Evolutionary conservation across 1,140 invertebrate species (phyloP), one percentile per base, ranked within the genome.

Genomic region (Scaptomyza hsui): DNA sequence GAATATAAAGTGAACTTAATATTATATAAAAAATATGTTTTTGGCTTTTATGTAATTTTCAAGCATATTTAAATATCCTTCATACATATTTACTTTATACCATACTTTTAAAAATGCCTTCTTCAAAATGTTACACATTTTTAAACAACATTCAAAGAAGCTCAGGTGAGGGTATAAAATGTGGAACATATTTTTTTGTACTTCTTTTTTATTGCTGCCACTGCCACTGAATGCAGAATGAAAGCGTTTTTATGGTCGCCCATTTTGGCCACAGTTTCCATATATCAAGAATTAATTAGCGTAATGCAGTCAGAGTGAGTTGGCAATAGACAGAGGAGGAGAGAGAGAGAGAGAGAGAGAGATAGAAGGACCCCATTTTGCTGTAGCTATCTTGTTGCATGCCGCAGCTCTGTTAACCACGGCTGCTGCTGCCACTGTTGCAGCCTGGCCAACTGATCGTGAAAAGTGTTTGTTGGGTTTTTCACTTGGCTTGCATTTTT

Each of bases 221-320:
- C 72, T 56, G 61, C 72, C 72, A 51, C 68, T 57, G 62, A 29
- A 64, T 52, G 49, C 47, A 41, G 59, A 49, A 57, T 59, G 53
- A 53, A 39, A 55, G 32, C 52, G 44, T 70, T 83, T 82, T 83
- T 82, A 82, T 70, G 74, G 64, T 68, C 75, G 53, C 72, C 74
- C 64, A 49, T 73, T 80, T 75, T 83, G 76, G 75, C 81, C 80
- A 76, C 80, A 88, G 82, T 67, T 62, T 75, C 82, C 81, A 78
- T 86, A 86, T 88, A 86, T 86, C 81, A 86, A 81, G 81, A 86
- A 86, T 86, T 86, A 86, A 86, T 86, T 86, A 86, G 81, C 82
- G 81, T 88, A 88, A 88, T 86, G 82, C 82, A 86, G 86, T 61
- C 75, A 44, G 60, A 51, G 62, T 10, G 57, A 57, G 42, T 67